Conservation (phyloP, 1,140 invertebrate species). For the Brachionus manjavacas region DNA sequence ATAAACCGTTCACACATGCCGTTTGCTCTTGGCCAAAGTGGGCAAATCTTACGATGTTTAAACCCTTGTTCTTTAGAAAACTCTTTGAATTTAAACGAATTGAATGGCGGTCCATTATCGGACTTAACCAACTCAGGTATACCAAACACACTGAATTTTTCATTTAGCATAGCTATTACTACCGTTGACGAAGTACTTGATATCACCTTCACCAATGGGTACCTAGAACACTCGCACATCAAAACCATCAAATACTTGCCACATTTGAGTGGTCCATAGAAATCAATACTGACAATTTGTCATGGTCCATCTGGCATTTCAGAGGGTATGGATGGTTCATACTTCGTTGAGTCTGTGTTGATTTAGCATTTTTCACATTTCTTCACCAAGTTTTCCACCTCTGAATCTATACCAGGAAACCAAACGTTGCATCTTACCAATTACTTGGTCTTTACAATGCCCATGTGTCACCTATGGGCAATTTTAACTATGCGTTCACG, state of each 20-base stretch:
- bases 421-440: slow-evolving; percentile 59
- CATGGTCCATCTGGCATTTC: slow-evolving; percentile 45
- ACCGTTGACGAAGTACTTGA: too few species aligned
- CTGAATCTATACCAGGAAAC: slow-evolving; percentile 59
- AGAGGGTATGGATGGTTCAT: slow-evolving; percentile 45
- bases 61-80: too few species aligned
- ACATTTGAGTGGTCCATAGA: slow-evolving; percentile 49
- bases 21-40: too few species aligned
- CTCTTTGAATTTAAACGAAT: too few species aligned
- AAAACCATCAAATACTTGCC: slow-evolving; percentile 51
- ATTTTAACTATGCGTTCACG: slow-evolving; percentile 51
- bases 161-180: neutral
- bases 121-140: slow-evolving; percentile 44
- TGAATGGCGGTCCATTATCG: too few species aligned
- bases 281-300: slow-evolving; percentile 51
- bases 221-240: slow-evolving; percentile 58
- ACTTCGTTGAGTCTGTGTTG: slow-evolving; percentile 48
- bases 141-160: slow-evolving; percentile 44
- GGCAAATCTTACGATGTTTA: too few species aligned
- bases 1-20: too few species aligned
- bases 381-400: slow-evolving; percentile 56
- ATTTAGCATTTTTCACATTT: slow-evolving; percentile 49
- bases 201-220: slow-evolving; percentile 56
- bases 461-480: slow-evolving; percentile 59
- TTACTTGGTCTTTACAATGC: slow-evolving; percentile 61